A percentile compares a stretch with the other conserved stretches of the same genome.
Evolutionary conservation across 2,113 vertebrate species (phyloP).

Genomic region (Oceanites oceanicus): DNA sequence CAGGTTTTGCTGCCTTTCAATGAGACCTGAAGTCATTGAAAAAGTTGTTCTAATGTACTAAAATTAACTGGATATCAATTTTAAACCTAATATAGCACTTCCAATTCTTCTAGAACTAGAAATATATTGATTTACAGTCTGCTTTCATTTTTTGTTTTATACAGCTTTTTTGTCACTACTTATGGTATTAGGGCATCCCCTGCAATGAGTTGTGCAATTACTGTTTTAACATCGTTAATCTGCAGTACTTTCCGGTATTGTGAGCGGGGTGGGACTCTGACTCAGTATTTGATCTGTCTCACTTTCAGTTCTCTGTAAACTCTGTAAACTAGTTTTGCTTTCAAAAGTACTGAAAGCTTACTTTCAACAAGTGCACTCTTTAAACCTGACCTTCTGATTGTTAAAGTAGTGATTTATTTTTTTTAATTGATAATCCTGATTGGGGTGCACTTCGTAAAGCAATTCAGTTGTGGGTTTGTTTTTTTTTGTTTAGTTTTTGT

Average conservation of each 20-base stretch:
- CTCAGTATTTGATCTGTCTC: not conserved
- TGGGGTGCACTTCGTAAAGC: not conserved
- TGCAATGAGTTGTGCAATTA: not conserved
- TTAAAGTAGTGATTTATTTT: not conserved
- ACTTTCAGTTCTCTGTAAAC: not conserved
- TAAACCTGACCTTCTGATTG: not conserved
- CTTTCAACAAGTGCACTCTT: not conserved
- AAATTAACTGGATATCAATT: not conserved
- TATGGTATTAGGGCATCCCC: not conserved
- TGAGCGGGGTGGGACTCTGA: not conserved
- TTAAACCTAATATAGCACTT: not conserved
- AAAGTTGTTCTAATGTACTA: not conserved
- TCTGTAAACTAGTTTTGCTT: not conserved
- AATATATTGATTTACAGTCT: accelerated
- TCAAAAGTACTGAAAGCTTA: not conserved
- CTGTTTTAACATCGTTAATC: not conserved
- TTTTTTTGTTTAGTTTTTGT: too few species aligned
- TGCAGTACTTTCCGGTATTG: not conserved
- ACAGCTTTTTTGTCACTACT: not conserved
- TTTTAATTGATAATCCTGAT: not conserved
- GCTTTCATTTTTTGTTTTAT: not conserved
- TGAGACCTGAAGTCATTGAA: not conserved
- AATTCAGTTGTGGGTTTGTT: too few species aligned
- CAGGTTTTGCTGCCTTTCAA: not conserved
- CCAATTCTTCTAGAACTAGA: not conserved